These are phyloP conservation scores for Nothura maculosa DNA, from an alignment of 2,797 vertebrate genomes.

Conservation along the genomic window DNA sequence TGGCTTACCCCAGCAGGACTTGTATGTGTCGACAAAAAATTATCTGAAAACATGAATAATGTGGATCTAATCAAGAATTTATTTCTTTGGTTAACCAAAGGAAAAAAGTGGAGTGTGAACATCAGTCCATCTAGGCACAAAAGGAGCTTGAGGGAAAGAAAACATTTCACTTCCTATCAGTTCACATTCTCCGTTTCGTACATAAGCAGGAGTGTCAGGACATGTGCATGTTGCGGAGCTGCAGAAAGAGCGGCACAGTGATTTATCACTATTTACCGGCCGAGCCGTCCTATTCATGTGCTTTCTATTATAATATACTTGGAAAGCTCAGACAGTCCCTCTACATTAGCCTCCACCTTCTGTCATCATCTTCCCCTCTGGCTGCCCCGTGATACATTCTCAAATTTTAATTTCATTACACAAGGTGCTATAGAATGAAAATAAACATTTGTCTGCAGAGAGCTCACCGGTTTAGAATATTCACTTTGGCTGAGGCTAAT, in stretches of 20 bases:
- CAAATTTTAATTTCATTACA: constrained; percentile 42
- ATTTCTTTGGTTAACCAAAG: constrained; percentile 53
- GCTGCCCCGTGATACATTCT: background rate
- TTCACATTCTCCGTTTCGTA: constrained; percentile 51
- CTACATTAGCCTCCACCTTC: constrained; percentile 50
- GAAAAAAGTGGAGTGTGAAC: constrained; percentile 41
- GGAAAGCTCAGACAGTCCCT: constrained; percentile 29
- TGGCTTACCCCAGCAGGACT: constrained; percentile 40
- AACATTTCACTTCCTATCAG: constrained; percentile 57
- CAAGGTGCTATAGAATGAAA: constrained; percentile 44
- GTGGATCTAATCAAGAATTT: constrained; percentile 60
- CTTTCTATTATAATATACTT: constrained; percentile 18
- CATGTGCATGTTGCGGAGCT: constrained; percentile 8
- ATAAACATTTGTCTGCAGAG: constrained; percentile 30
- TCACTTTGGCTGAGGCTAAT: constrained; percentile 30
- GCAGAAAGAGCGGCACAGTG: constrained; percentile 41
- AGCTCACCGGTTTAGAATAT: constrained; percentile 41
- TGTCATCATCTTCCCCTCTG: constrained; percentile 23
- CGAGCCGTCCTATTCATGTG: background rate
- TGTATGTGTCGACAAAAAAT: constrained; percentile 43
- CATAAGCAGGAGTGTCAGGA: constrained; percentile 40
- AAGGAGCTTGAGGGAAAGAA: constrained; percentile 40
- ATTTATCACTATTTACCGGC: constrained; percentile 46
- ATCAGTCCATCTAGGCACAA: constrained; percentile 27
- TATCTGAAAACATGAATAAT: constrained; percentile 40